Conservation (phyloP, 2,888 invertebrate species). For the Anaspis maculata region DNA sequence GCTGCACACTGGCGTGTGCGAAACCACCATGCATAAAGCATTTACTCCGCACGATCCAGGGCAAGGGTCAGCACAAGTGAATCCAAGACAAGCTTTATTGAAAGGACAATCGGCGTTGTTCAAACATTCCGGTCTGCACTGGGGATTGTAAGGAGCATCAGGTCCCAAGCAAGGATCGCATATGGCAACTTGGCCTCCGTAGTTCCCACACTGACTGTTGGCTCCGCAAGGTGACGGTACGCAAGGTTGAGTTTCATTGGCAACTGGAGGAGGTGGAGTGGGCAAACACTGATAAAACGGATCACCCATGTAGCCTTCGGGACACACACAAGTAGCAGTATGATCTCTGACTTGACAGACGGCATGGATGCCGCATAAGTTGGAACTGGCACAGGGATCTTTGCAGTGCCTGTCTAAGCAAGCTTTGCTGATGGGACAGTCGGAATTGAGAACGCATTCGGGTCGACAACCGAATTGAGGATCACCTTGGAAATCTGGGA, state of each 20-base stretch:
- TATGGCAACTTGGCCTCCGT: constrained; percentile 67
- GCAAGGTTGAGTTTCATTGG: constrained; percentile 62
- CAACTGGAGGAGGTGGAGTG: constrained; percentile 32
- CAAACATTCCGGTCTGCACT: constrained; percentile 76
- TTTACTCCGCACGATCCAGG: constrained; percentile 71
- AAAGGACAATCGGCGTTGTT: constrained; percentile 73
- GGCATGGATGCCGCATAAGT: constrained; percentile 73
- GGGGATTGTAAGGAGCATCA: constrained; percentile 58
- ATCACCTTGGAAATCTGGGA: constrained; percentile 69
- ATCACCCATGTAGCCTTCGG: constrained; percentile 71
- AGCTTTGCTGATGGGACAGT: constrained; percentile 64
- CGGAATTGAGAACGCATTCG: constrained; percentile 76
- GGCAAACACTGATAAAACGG: constrained; percentile 66
- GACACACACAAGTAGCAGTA: constrained; percentile 73
- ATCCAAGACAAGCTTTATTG: constrained; percentile 65
- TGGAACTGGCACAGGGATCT: constrained; percentile 61
- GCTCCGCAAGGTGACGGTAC: constrained; percentile 70
- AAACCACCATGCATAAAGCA: constrained; percentile 60
- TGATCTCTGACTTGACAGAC: constrained; percentile 73
- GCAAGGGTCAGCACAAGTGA: constrained; percentile 69
- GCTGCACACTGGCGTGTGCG: constrained; percentile 65
- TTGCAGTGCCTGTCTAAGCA: constrained; percentile 68
- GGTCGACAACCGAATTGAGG: constrained; percentile 68
- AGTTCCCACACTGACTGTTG: constrained; percentile 58
- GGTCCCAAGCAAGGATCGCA: constrained; percentile 70